Conservation (phyloP, 2,888 invertebrate genomes). For the Pollenia angustigena region DNA sequence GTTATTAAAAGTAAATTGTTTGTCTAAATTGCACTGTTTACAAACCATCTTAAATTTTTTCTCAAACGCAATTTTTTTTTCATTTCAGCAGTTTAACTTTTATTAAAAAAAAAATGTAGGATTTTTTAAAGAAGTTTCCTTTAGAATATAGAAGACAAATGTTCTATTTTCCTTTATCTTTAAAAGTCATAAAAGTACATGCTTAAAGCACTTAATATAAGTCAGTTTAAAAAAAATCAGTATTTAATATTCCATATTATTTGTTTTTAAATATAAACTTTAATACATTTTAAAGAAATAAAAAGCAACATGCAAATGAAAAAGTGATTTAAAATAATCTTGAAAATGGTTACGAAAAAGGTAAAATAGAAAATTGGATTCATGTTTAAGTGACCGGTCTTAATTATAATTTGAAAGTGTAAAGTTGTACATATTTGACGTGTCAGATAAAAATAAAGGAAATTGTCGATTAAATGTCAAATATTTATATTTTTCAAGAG, state of each 20-base stretch:
- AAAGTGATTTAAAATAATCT: too few species aligned
- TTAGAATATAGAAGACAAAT: slow-evolving; percentile 23
- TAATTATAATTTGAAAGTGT: too few species aligned
- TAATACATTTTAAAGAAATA: background rate
- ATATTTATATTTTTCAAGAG: too few species aligned
- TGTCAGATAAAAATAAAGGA: too few species aligned
- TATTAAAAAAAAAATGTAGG: slow-evolving; percentile 24
- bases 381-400: too few species aligned
- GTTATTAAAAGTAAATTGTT: too few species aligned
- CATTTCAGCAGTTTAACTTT: slow-evolving; percentile 25
- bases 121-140: slow-evolving; percentile 19
- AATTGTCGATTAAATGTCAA: too few species aligned
- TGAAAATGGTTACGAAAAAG: too few species aligned
- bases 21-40: background rate
- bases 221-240: slow-evolving; percentile 14
- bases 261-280: slow-evolving; percentile 14
- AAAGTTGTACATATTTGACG: too few species aligned
- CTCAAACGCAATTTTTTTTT: background rate
- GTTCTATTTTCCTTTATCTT: background rate
- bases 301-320: background rate
- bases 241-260: slow-evolving; percentile 15
- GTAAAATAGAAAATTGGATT: too few species aligned
- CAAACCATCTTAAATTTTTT: background rate
- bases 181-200: slow-evolving; percentile 37
- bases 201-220: slow-evolving; percentile 60